Evolutionary conservation across 1,140 invertebrate genomes (phyloP), one percentile per base, ranked within the genome.

Genomic region (Diabrotica virgifera): DNA sequence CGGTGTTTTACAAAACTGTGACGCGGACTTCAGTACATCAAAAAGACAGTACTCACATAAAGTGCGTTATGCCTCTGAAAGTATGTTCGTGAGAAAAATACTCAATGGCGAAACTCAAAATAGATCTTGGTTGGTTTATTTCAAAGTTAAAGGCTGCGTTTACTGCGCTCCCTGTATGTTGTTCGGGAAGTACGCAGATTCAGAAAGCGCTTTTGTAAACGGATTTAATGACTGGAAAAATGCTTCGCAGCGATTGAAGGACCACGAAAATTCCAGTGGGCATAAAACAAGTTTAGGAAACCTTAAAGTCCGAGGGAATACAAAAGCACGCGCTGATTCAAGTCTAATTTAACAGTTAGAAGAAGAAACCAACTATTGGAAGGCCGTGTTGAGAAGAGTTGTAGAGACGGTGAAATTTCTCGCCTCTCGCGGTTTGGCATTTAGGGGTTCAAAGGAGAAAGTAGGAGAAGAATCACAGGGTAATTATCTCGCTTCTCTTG

Each of bases 391-490:
- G 36, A 12, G 35, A 8, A 36, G 58, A 59, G 50, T 59, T 9
- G 46, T 59, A 40, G 58, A n/a, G 37, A 59, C 46, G 11, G 24
- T 46, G 38, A 63, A 63, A 63, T 62, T 2, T 7, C 60, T 54
- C 11, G 60, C 60, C 55, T 55, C 54, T 55, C 55, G 40, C 6
- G 53, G 52, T 7, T 13, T 62, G 24, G 12, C 60, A 62, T 66
- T 35, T 63, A 35, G 65, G 50, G 65, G 36, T 24, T 10, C 36
- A 56, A 24, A 52, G 46, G 65, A 63, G 35, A 5, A 24, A 57
- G 56, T 63, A 56, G 60, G 60, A 57, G 37, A 62, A 56, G 37
- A 11, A 13, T 52, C 56, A 56, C 63, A 57, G 46, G 54, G 60
- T n/a, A 57, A 64, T 56, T 66, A 56, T 36, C 63, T 50, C 55